Evolutionary conservation across 2,888 invertebrate genomes (phyloP).

Genomic region (Mythimna pallens): DNA sequence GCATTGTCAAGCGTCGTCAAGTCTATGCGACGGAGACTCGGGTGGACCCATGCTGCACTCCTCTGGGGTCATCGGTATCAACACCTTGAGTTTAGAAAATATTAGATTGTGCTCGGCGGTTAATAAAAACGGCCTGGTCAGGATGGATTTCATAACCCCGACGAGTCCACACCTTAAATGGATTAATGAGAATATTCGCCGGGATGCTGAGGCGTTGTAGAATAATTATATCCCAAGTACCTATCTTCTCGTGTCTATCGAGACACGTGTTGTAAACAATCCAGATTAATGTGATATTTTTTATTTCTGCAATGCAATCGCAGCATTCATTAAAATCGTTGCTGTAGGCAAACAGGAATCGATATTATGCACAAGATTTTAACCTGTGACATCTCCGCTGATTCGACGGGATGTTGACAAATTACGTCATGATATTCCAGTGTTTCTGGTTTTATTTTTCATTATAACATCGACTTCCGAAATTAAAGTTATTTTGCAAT

Average conservation of each 20-base stretch:
- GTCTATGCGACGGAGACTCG: constrained; percentile 24
- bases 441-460: no score
- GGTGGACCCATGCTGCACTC: constrained; percentile 50
- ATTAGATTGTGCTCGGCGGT: constrained; percentile 30
- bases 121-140: constrained; percentile 14
- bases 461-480: no score
- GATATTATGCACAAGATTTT: no score
- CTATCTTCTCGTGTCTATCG: not conserved
- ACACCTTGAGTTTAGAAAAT: constrained; percentile 38
- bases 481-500: no score
- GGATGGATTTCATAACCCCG: constrained; percentile 33
- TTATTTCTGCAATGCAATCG: not conserved
- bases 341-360: no score
- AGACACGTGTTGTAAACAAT: not conserved
- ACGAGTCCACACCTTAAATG: constrained; percentile 38
- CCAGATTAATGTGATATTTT: not conserved
- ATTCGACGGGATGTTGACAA: no score
- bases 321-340: no score
- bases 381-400: no score
- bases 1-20: constrained; percentile 17
- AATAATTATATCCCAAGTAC: not conserved
- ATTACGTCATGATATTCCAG: no score
- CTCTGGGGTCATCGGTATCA: constrained; percentile 39
- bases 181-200: constrained; percentile 31
- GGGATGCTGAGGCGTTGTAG: not conserved